Conservation (phyloP, 2,113 vertebrate genomes). For the Leucoraja erinaceus region DNA sequence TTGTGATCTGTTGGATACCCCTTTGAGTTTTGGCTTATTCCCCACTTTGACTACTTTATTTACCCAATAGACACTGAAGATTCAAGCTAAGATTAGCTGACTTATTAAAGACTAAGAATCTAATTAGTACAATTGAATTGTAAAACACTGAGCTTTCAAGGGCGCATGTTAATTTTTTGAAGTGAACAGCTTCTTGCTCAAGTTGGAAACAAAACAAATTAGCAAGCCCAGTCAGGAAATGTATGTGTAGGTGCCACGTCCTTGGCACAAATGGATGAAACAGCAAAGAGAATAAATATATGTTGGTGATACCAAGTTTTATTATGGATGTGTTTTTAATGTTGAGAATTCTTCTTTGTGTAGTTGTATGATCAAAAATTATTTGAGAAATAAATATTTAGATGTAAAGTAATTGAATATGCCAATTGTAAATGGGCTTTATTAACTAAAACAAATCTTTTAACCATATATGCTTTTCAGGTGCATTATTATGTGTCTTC, state of each 20-base stretch:
- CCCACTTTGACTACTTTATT: neutral
- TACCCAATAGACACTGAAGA: neutral
- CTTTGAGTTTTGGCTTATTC: neutral
- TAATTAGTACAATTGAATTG: neutral
- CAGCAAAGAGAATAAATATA: neutral
- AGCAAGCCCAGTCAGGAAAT: neutral
- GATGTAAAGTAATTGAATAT: neutral
- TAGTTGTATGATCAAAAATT: neutral
- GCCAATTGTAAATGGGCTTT: slow-evolving; percentile 2
- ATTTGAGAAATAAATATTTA: neutral
- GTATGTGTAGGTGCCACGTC: neutral
- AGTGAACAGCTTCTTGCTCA: neutral
- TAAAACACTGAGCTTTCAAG: neutral
- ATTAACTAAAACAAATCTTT: neutral
- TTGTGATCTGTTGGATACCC: neutral
- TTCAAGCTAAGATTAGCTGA: neutral
- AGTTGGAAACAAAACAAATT: neutral
- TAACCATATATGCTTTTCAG: neutral
- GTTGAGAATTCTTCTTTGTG: neutral
- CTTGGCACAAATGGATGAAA: neutral
- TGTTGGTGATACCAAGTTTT: neutral
- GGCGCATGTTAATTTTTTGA: neutral
- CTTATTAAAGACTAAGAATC: neutral
- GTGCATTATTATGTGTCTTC: neutral
- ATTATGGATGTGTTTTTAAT: neutral